Evolutionary conservation across 2,113 vertebrate genomes (phyloP).

Genomic region (Pyrgilauda ruficollis): DNA sequence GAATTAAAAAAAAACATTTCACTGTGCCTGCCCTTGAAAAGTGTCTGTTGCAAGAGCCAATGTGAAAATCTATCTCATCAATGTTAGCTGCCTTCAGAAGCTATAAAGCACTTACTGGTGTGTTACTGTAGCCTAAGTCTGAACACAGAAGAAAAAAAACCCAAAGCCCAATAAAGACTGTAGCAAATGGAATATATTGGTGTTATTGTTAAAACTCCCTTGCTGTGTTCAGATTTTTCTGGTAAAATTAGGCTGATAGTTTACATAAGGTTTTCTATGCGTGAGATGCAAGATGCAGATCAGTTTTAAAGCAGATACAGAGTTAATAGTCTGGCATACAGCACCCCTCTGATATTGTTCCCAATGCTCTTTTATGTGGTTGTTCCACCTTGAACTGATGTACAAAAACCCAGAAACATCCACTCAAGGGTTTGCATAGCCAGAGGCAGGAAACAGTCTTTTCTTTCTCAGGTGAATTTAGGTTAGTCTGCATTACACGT

Average conservation of each 20-base stretch:
- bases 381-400: not conserved
- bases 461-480: not conserved
- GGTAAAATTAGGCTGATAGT: not conserved
- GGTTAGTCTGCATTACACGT: not conserved
- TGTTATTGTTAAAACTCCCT: not conserved
- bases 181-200: not conserved
- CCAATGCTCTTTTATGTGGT: not conserved
- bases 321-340: not conserved
- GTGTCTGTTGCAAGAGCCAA: not conserved
- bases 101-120: not conserved
- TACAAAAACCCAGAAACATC: not conserved
- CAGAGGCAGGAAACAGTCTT: not conserved
- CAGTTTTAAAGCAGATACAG: not conserved
- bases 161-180: not conserved
- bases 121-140: not conserved
- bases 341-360: not conserved
- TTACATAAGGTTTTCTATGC: not conserved
- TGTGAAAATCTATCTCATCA: constrained; percentile 34
- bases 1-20: not conserved
- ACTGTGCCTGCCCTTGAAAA: constrained; percentile 43
- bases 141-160: not conserved
- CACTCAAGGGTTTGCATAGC: not conserved
- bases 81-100: constrained; percentile 2
- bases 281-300: not conserved
- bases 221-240: not conserved